Evolutionary conservation across 2,113 vertebrate genomes (phyloP).

Genomic region (Sarotherodon lohbergeri): DNA sequence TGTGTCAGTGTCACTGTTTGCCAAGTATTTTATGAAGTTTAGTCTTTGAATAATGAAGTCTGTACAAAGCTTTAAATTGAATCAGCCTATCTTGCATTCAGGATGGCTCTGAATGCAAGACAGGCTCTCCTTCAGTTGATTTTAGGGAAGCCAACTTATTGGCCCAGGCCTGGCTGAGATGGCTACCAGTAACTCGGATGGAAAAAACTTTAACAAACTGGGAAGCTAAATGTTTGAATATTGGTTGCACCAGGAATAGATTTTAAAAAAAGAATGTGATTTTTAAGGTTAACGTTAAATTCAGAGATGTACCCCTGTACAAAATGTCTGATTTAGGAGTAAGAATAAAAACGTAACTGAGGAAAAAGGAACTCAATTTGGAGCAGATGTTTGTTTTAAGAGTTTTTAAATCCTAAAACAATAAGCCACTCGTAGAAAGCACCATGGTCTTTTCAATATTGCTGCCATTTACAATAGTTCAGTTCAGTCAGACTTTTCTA

Average conservation of each 20-base stretch:
- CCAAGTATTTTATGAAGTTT: neutral
- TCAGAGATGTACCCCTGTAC: neutral
- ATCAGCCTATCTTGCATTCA: rapidly evolving
- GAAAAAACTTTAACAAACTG: neutral
- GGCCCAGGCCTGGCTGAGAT: neutral
- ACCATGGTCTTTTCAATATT: neutral
- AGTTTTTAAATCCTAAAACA: neutral
- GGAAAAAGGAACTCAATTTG: neutral
- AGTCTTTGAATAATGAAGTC: neutral
- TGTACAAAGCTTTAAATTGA: neutral
- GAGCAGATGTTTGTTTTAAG: neutral
- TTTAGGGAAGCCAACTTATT: rapidly evolving
- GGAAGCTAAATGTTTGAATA: neutral
- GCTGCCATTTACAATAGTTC: neutral
- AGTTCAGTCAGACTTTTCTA: neutral
- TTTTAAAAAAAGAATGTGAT: neutral
- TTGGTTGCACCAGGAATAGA: neutral
- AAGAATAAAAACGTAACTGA: neutral
- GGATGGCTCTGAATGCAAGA: neutral
- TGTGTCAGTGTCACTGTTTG: neutral
- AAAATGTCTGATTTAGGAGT: neutral
- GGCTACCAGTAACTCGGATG: neutral
- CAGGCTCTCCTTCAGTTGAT: rapidly evolving
- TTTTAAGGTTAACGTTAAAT: neutral
- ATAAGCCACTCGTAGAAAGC: neutral